Evolutionary conservation across 2,797 vertebrate genomes (phyloP), one percentile per base, ranked within the genome.

Genomic region (Macrochelys suwanniensis): DNA sequence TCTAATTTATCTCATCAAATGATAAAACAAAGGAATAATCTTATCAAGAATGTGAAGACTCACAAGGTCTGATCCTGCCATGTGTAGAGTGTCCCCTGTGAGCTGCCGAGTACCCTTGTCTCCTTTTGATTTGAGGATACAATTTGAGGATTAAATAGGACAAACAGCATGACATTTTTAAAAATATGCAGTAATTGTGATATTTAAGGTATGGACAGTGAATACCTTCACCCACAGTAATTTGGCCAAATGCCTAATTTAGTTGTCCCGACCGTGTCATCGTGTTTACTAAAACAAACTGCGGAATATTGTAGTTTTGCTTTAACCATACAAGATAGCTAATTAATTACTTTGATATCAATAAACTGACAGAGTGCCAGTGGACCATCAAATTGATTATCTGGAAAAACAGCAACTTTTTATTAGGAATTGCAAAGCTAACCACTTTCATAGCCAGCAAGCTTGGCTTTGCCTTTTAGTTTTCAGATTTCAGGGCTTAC

Each of bases 371-470:
- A 89, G 68, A 26, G 1, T 3, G 37, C 5, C 17, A 85, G n/a
- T 45, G 86, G 77, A 84, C 81, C 54, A 50, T 21, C 61, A n/a
- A 68, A n/a, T 19, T 68, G 33, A n/a, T 37, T 88, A 3, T 79
- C 87, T 23, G 79, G 56, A 16, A 86, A 84, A 89, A 59, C 37
- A 6, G 23, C 21, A 57, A 31, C 47, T 88, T 89, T 93, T n/a
- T 23, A 13, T 37, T 11, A 86, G 56, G 91, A 89, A 5, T 68
- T 74, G 51, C 15, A 85, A 59, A 5, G 17, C 8, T 87, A 89
- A 25, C 1, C 1, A 19, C 11, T 4, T 78, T 17, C 1, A 1
- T 13, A 2, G 53, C 84, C 5, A 7, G 1, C 54, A 3, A n/a
- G 19, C 61, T 82, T 85, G 53, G 23, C 28, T 87, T 94, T 76